Percentiles rank a stretch among this genome's conserved stretches.
Evolutionary conservation across 2,888 invertebrate species (phyloP).

Genomic region (Axea sp.): DNA sequence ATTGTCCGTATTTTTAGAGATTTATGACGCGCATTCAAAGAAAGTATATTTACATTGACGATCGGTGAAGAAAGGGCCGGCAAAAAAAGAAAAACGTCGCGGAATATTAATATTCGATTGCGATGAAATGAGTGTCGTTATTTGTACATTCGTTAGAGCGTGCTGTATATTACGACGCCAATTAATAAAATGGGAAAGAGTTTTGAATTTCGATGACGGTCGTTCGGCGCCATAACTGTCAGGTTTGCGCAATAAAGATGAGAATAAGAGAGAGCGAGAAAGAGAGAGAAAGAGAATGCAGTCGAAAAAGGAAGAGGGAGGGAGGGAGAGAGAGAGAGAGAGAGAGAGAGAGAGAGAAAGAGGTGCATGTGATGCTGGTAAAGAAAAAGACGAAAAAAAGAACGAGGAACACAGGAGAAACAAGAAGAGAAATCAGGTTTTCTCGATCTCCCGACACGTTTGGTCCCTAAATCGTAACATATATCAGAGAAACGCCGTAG

Average conservation of each 20-base stretch:
- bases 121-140: constrained; percentile 59
- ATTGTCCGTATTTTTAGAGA: constrained; percentile 43
- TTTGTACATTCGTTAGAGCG: constrained; percentile 61
- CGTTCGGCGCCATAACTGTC: constrained; percentile 76
- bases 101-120: constrained; percentile 59
- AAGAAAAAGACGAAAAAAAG: constrained; percentile 38
- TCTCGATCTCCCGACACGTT: constrained; percentile 64
- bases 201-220: constrained; percentile 68
- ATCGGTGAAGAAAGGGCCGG: constrained; percentile 26
- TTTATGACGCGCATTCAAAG: constrained; percentile 53
- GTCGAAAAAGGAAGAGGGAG: too few species aligned
- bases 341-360: constrained; percentile 1
- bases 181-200: constrained; percentile 74
- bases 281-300: neutral
- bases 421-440: constrained; percentile 63
- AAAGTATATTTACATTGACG: constrained; percentile 54
- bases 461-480: constrained; percentile 68
- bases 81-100: constrained; percentile 20
- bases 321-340: constrained; percentile 5
- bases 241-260: constrained; percentile 72
- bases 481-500: constrained; percentile 67
- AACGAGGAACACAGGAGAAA: constrained; percentile 45
- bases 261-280: constrained; percentile 48
- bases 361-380: constrained; percentile 22
- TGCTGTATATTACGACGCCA: constrained; percentile 67